Percentiles rank a stretch among this genome's conserved stretches.
These are phyloP conservation scores for Drosophila repleta DNA, from an alignment of 1,140 invertebrate genomes.

Conservation along the genomic window DNA sequence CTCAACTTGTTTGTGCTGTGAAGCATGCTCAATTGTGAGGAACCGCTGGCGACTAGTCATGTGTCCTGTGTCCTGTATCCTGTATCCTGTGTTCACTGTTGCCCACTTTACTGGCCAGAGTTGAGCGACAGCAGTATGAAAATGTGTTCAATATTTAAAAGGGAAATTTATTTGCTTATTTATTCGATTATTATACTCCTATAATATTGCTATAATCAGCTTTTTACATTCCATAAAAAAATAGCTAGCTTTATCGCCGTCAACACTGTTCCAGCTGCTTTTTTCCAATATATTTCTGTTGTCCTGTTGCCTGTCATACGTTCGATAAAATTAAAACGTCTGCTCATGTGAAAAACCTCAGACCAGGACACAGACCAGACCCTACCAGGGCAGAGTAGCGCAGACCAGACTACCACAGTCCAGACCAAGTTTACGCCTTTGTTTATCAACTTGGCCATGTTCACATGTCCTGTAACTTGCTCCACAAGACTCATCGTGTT, in stretches of 20 bases:
- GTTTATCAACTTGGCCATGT: conserved; percentile 67
- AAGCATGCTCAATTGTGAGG: conserved; percentile 69
- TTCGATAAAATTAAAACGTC: conserved; percentile 79
- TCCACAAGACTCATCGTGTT: conserved; percentile 1
- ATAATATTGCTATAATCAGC: no score
- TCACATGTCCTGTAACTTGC: conserved; percentile 36
- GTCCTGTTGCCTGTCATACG: conserved; percentile 49
- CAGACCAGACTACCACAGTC: background rate
- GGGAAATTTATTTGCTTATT: background rate
- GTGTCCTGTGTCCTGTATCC: conserved; percentile 20
- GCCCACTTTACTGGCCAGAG: background rate
- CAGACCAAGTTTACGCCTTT: conserved; percentile 57
- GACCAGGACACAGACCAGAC: conserved; percentile 19
- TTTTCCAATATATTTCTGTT: background rate
- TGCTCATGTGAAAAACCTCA: conserved; percentile 68
- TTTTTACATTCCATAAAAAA: no score
- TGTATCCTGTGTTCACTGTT: conserved; percentile 8
- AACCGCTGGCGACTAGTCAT: conserved; percentile 26
- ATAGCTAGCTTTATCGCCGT: background rate
- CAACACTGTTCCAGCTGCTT: background rate
- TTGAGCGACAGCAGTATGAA: background rate
- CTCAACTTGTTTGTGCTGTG: conserved; percentile 67
- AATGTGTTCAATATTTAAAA: background rate
- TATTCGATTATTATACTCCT: no score
- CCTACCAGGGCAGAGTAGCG: background rate